Conservation (phyloP, 2,888 invertebrate species). For the Drosophila setosimentum region DNA sequence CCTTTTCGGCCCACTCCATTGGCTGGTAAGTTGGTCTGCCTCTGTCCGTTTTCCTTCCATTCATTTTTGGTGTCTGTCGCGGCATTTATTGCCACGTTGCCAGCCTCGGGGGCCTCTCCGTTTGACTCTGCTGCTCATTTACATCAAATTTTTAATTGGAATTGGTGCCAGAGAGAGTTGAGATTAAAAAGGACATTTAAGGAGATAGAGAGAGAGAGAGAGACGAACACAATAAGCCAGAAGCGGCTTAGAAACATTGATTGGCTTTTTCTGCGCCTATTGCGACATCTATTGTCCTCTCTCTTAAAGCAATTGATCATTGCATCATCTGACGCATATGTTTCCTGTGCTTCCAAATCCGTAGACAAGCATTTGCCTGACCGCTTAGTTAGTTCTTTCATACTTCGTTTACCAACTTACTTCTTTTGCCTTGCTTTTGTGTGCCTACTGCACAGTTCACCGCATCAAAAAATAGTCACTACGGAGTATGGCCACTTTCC, state of each 20-base stretch:
- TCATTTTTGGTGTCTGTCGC: slow-evolving; percentile 66
- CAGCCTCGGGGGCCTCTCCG: slow-evolving; percentile 56
- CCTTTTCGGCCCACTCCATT: slow-evolving; percentile 24
- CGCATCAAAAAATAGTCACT: background rate
- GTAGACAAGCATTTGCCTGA: background rate
- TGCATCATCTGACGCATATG: too few species aligned
- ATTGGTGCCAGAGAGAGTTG: slow-evolving; percentile 45
- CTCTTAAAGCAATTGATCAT: background rate
- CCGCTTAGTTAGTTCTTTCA: background rate
- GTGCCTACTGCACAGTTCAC: background rate
- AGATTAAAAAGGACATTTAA: slow-evolving; percentile 8
- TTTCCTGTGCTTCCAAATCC: background rate
- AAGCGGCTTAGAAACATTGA: slow-evolving; percentile 44
- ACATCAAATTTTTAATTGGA: slow-evolving; percentile 78
- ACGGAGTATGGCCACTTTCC: too few species aligned
- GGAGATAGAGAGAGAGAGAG: background rate
- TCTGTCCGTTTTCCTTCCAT: slow-evolving; percentile 23
- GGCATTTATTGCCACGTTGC: slow-evolving; percentile 74
- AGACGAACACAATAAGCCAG: slow-evolving; percentile 33
- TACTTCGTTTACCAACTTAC: background rate
- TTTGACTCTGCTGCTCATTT: slow-evolving; percentile 73
- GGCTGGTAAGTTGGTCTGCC: slow-evolving; percentile 49
- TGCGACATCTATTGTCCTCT: slow-evolving; percentile 1
- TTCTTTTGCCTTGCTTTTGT: background rate
- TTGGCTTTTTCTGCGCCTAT: slow-evolving; percentile 30